These are phyloP conservation scores for Anthoscopus minutus DNA, from an alignment of 2,113 vertebrate genomes.

Conservation along the genomic window DNA sequence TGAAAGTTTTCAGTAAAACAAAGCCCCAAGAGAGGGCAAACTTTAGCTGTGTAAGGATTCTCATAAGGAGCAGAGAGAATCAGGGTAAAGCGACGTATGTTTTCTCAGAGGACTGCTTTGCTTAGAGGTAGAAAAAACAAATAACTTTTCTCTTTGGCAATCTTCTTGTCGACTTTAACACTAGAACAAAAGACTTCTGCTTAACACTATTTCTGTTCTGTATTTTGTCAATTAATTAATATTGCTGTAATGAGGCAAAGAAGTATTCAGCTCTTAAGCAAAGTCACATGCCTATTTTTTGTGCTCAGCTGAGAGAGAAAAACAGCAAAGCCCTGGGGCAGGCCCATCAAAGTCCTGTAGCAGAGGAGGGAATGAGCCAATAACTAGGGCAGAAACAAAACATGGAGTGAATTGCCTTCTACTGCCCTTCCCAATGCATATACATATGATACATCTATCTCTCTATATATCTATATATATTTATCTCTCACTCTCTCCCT, in stretches of 20 bases:
- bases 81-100: neutral
- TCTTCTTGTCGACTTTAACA: neutral
- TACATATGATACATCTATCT: neutral
- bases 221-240: neutral
- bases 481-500: no score
- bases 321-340: neutral
- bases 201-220: neutral
- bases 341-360: neutral
- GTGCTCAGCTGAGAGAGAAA: neutral
- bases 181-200: neutral
- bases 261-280: neutral
- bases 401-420: neutral
- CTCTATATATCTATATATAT: neutral
- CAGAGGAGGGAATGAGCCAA: neutral
- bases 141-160: neutral
- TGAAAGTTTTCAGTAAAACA: neutral
- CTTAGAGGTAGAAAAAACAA: neutral
- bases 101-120: neutral
- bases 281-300: neutral
- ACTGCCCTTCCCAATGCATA: neutral
- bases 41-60: neutral
- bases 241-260: neutral
- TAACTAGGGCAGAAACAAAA: constrained; percentile 9
- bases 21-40: neutral
- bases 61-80: neutral